Conservation (phyloP, 2,113 vertebrate genomes). For the Sinocyclocheilus anshuiensis region DNA sequence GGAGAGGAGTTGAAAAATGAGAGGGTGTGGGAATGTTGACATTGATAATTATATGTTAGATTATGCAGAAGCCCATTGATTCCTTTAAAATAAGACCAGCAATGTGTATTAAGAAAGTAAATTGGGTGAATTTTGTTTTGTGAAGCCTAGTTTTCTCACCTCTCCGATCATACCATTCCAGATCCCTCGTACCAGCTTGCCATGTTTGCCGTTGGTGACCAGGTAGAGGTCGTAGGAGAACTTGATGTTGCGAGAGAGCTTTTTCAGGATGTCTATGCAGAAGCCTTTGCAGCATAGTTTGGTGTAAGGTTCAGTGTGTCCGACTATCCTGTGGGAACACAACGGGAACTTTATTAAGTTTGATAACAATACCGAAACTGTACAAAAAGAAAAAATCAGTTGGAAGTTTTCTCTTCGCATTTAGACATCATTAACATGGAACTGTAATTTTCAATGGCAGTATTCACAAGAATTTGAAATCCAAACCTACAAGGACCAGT, state of each 20-base stretch:
- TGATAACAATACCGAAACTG: background rate
- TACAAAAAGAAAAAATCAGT: background rate
- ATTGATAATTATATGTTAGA: background rate
- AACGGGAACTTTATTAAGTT: background rate
- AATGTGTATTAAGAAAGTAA: background rate
- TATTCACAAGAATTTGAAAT: background rate
- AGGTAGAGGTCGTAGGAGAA: conserved; percentile 98
- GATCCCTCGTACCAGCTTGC: conserved; percentile 91
- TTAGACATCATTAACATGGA: background rate
- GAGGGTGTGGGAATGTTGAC: background rate
- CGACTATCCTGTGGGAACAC: conserved; percentile 68
- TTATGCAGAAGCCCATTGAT: background rate
- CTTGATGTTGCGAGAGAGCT: conserved; percentile 89
- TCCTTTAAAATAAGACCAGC: background rate
- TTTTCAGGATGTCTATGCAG: conserved; percentile 98
- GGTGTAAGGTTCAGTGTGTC: conserved; percentile 87
- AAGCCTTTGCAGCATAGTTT: conserved; percentile 98
- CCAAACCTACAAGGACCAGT: background rate
- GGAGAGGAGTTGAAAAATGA: background rate
- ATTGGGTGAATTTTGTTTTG: background rate
- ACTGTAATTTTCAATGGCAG: background rate
- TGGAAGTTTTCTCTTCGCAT: background rate
- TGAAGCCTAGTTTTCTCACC: conserved; percentile 71
- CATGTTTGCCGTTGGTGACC: conserved; percentile 97
- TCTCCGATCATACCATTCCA: conserved; percentile 99